These are phyloP conservation scores for Coryphaenoides rupestris DNA, from an alignment of 2,113 vertebrate species.

Conservation along the genomic window DNA sequence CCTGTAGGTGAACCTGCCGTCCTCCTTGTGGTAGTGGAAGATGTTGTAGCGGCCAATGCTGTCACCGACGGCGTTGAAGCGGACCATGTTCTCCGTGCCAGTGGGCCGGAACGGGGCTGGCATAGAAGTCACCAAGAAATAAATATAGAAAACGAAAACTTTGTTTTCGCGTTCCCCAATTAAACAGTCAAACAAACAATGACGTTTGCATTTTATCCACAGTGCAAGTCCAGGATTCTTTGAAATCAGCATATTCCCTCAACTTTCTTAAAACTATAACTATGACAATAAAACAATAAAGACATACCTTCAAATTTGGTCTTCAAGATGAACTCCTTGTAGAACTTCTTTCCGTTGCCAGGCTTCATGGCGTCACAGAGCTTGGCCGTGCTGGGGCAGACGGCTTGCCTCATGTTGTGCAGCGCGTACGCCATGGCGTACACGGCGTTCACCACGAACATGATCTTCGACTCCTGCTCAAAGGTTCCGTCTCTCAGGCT, in stretches of 20 bases:
- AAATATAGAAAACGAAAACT: too few relatives aligned
- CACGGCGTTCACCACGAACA: constrained; percentile 94
- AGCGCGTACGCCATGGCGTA: constrained; percentile 94
- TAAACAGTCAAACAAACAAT: too few relatives aligned
- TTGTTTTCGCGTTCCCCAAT: too few relatives aligned
- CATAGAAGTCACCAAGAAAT: constrained; percentile 21
- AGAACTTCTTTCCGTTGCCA: constrained; percentile 87
- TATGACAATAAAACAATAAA: not conserved
- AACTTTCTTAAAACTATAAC: not conserved
- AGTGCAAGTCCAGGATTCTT: too few relatives aligned
- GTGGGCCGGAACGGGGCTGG: constrained; percentile 89
- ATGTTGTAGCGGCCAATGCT: constrained; percentile 97
- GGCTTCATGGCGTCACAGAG: constrained; percentile 92
- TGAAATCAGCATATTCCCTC: too few relatives aligned
- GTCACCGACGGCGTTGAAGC: constrained; percentile 87
- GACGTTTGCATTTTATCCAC: too few relatives aligned
- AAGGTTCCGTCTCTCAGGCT: constrained; percentile 83
- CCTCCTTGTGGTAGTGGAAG: constrained; percentile 85
- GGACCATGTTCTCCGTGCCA: constrained; percentile 82
- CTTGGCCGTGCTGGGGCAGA: constrained; percentile 84
- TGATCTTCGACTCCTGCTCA: constrained; percentile 97
- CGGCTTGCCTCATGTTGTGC: constrained; percentile 88
- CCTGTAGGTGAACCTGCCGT: constrained; percentile 81
- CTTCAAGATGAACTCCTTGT: constrained; percentile 95
- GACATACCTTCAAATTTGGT: constrained; percentile 92